These are phyloP conservation scores for Holothuria leucospilota DNA, from an alignment of 53 echinoderm and acorn worm genomes.

Conservation along the genomic window DNA sequence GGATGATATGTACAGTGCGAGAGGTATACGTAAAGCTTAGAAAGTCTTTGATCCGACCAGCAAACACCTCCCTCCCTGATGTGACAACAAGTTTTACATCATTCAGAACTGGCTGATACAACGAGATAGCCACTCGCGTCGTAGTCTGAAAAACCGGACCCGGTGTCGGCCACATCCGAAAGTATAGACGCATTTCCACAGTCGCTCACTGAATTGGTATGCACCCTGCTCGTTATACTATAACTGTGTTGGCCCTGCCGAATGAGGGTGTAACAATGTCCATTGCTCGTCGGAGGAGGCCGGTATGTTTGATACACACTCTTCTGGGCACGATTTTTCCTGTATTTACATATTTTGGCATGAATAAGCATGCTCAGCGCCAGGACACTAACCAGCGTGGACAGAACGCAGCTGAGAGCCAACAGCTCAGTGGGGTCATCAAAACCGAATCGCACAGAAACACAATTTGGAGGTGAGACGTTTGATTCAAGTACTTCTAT, in stretches of 20 bases:
- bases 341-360: not conserved
- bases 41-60: no score
- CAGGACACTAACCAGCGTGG: constrained; percentile 2
- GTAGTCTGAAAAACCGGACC: constrained; percentile 6
- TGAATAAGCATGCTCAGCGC: not conserved
- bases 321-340: not conserved
- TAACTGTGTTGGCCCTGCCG: not conserved
- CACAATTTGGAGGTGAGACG: not conserved
- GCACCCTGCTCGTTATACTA: not conserved
- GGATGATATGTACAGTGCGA: no score
- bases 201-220: not conserved
- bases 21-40: no score
- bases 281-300: not conserved
- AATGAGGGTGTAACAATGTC: constrained; percentile 13
- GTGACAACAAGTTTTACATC: no score
- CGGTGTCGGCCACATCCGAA: not conserved
- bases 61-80: no score
- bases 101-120: not conserved
- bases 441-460: no score
- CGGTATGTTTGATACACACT: not conserved
- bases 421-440: not conserved
- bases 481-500: constrained; percentile 2
- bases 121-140: constrained; percentile 18
- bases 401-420: not conserved
- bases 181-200: not conserved